phyloP scores from a whole-genome alignment of 37 sponge, comb jelly and placozoan species.

The Dysidea cf. avara region DNA sequence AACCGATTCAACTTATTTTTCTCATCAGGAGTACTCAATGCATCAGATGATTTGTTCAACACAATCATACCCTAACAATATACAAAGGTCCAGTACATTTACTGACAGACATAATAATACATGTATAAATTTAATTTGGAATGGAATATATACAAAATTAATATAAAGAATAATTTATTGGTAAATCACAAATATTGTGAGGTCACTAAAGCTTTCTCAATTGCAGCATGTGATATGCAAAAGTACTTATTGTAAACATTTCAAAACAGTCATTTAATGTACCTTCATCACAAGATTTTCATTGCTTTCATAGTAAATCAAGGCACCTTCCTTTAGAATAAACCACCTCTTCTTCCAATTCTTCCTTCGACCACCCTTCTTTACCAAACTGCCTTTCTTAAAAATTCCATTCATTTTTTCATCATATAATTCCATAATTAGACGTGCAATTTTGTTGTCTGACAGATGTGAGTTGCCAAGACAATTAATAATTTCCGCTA shows the following conservation, averaged over 20 bases:
- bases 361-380: conserved; percentile 63
- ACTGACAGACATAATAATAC: too few species aligned
- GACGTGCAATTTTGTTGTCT: too few species aligned
- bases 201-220: too few species aligned
- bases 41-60: conserved; percentile 39
- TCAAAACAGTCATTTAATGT: neutral
- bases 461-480: too few species aligned
- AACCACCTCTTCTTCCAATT: conserved; percentile 70
- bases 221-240: too few species aligned
- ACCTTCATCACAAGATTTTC: conserved; percentile 52
- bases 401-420: conserved; percentile 56
- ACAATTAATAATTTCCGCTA: too few species aligned
- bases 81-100: neutral
- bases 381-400: conserved; percentile 59
- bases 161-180: too few species aligned
- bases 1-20: conserved; percentile 30
- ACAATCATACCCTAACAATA: conserved; percentile 62
- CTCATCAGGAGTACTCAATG: conserved; percentile 26
- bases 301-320: conserved; percentile 52
- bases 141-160: too few species aligned
- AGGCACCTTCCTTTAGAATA: conserved; percentile 35
- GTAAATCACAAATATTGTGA: too few species aligned
- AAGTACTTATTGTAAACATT: too few species aligned
- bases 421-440: conserved; percentile 53
- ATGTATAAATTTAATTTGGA: too few species aligned